These are phyloP conservation scores for Isichthys henryi DNA, from an alignment of 2,113 vertebrate species.

Conservation along the genomic window DNA sequence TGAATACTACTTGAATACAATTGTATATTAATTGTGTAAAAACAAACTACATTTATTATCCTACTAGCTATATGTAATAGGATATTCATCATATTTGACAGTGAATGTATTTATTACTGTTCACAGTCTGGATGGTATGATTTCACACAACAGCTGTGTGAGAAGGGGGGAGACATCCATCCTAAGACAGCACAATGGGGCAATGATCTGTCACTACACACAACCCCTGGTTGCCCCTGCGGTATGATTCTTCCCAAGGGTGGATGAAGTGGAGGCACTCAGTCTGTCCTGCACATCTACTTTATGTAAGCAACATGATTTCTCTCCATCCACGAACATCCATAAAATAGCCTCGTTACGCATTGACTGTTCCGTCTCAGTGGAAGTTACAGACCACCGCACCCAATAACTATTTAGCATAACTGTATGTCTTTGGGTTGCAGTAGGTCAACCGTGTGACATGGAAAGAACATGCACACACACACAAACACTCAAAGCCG, in stretches of 20 bases:
- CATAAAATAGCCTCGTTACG: conserved; percentile 47
- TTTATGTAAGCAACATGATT: conserved; percentile 19
- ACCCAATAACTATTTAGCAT: neutral
- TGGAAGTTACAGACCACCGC: neutral
- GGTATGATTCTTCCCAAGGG: conserved; percentile 56
- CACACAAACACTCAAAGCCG: neutral
- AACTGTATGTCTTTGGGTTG: neutral
- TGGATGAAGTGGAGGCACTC: conserved; percentile 56
- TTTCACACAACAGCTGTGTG: conserved; percentile 9
- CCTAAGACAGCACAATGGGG: conserved; percentile 47
- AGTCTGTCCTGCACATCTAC: conserved; percentile 48
- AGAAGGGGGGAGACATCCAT: conserved; percentile 41
- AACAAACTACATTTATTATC: neutral
- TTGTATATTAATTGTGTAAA: neutral
- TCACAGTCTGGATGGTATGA: neutral
- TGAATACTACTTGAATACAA: neutral
- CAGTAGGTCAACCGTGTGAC: neutral
- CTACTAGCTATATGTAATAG: neutral
- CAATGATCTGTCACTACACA: conserved; percentile 65
- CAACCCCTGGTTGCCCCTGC: conserved; percentile 48
- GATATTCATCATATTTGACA: conserved; percentile 7
- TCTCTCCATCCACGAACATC: conserved; percentile 42
- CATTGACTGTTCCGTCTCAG: conserved; percentile 28
- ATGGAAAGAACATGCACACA: neutral
- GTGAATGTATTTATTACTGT: neutral